Percentiles rank a stretch among this genome's conserved stretches.
Evolutionary conservation across 2,113 vertebrate species (phyloP).

Genomic region (Ranitomeya imitator): DNA sequence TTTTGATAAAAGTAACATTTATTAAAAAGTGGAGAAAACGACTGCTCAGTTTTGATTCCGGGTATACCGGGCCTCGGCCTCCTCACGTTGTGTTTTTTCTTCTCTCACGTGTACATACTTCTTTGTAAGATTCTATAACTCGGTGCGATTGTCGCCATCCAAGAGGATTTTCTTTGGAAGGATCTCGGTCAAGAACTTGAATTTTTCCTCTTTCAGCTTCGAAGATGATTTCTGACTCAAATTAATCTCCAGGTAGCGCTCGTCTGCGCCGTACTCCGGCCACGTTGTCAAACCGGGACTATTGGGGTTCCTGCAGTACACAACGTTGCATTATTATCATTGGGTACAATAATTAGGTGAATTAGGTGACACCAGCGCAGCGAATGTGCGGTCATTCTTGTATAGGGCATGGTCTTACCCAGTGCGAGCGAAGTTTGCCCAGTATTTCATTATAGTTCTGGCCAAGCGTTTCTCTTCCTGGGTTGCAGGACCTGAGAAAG

Average conservation of each 20-base stretch:
- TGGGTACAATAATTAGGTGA: neutral
- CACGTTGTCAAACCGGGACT: constrained; percentile 66
- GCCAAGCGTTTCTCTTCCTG: constrained; percentile 77
- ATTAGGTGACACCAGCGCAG: neutral
- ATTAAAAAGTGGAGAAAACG: too few species aligned
- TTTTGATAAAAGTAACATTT: too few species aligned
- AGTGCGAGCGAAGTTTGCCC: constrained; percentile 79
- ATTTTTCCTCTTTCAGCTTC: constrained; percentile 58
- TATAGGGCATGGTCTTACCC: constrained; percentile 73
- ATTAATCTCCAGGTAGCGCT: constrained; percentile 66
- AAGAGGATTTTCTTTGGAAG: constrained; percentile 60
- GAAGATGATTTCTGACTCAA: constrained; percentile 45
- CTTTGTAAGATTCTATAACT: constrained; percentile 60
- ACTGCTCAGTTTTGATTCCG: too few species aligned
- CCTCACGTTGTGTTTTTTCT: too few species aligned
- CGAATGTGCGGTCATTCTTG: too few species aligned
- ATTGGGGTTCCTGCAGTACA: constrained; percentile 67
- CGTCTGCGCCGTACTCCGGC: constrained; percentile 62
- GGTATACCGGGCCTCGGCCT: too few species aligned
- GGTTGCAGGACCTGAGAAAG: constrained; percentile 67
- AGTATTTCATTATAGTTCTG: constrained; percentile 81
- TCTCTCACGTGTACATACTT: neutral
- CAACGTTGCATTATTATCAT: neutral
- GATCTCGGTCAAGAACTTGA: constrained; percentile 67
- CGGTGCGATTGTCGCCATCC: constrained; percentile 49